Evolutionary conservation across 1,140 invertebrate genomes (phyloP), one percentile per base, ranked within the genome.

Genomic region (Aplysia californica): DNA sequence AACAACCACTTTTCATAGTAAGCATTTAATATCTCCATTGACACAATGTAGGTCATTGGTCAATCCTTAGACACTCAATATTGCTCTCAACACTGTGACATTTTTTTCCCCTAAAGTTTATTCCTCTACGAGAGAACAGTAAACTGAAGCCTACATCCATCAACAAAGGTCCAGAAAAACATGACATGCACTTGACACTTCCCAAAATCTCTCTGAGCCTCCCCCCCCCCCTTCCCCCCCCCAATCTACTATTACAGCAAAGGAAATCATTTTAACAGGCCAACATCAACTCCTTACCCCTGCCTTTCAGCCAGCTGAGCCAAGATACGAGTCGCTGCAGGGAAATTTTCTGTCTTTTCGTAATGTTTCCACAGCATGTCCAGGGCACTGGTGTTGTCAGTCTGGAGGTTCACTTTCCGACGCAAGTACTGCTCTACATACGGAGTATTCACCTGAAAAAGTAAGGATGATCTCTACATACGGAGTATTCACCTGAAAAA

Each of bases 351-450:
- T 84, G 94, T 95, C 84, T 94, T 95, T 87, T 99, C 97, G 85
- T 99, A 97, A 88, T 95, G 97, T 88, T 97, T 97, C 97, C 97
- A 99, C 21, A 99, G 90, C 72, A 99, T 91, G 89, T 99, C 96
- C 59, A 96, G 92, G 4, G 95, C 92, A 67, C 92, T 91, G 21
- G 88, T 78, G 69, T 88, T 89, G 56, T 91, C 90, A 38, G 82
- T 81, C 69, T 89, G 87, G 35, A 82, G 79, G 36, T 83, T 83
- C 61, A 87, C 82, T 38, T 92, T 91, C 35, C 93, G 92, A 67
- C 93, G 93, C 20, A 98, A 87, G 85, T 95, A 98, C 44, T 92
- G 92, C 85, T 97, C 95, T 55, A 98, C 90, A 4, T 94, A 95
- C n/a, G 94, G 92, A 70, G 95, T 94, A 56, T 90, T 87, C 44